Evolutionary conservation across 2,797 vertebrate genomes (phyloP), one percentile per base, ranked within the genome.

Genomic region (Arctocebus calabarensis): DNA sequence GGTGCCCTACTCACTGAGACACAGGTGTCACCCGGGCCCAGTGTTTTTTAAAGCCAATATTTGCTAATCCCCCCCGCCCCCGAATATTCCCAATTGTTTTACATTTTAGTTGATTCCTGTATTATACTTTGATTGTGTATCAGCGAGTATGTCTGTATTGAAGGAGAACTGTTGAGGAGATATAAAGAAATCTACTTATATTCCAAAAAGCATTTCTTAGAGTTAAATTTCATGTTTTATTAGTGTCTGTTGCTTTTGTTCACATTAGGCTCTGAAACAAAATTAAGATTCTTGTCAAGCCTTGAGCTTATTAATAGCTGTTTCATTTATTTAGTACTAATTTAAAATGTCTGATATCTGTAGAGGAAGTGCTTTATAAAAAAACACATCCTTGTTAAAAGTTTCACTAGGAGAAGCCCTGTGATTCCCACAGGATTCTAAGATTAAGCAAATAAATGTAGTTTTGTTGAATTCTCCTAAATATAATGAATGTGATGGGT

Each of bases 261-360:
- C 82, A 61, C 85, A 90, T 90, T 86, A 83, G 93, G 78, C 78
- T 88, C 79, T 85, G 59, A 93, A 94, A 96, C 78, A 96, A 96
- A 97, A 95, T 95, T 96, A 97, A 95, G 95, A 97, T 97, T 95
- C 71, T 88, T 19, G 2, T 97, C 90, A 93, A 91, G 29, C 12
- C 52, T 85, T 92, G 86, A 43, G 10, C 2, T 73, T 94, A 32
- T 90, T 92, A 93, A 77, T 43, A 84, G 84, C 61, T 37, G 5
- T 3, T 90, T 91, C 19, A 66, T 85, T 25, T 64, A 0, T 77
- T 89, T 66, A 11, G 0, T 68, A 74, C 45, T 83, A 68, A 89
- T 91, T 64, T 95, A 73, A 94, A 94, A 93, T 77, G 78, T 55
- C 84, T 91, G 91, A 25, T 93, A 68, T 87, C 37, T 95, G 73